Evolutionary conservation across 2,113 vertebrate genomes (phyloP), one percentile per base, ranked within the genome.

Genomic region (Neotoma lepida): DNA sequence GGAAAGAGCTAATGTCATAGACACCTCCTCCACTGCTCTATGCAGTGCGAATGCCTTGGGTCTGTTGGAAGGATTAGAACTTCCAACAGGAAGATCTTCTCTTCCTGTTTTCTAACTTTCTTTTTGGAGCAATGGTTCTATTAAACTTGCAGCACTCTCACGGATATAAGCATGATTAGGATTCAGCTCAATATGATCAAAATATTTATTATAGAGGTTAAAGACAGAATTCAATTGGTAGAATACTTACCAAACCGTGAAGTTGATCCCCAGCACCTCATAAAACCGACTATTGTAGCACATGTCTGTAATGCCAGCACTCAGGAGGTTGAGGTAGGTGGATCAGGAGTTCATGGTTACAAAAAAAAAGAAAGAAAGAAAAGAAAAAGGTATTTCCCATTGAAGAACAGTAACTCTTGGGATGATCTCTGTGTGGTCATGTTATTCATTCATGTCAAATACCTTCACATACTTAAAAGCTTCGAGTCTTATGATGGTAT

Each of bases 61-160:
- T 97, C 98, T 81, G 96, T 98, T 97, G 98, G 97, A 44, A 98
- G 97, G 95, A 98, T 98, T 97, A 98, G 97, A 98, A 98, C 97
- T 97, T 98, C 97, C 97, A 94, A 98, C 96, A 95, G 49, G 97
- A 98, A 12, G 98, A 94, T 77, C 98, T 97, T 87, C 98, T 49
- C 97, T 97, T 58, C 97, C 97, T 49, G 97, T 97, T 96, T 97
- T 96, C 97, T 98, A 91, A 80, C 98, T 98, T 96, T 98, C 91
- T 97, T 97, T 97, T 98, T 98, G 97, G 98, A 98, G 3, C 94
- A 97, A 90, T 98, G 96, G 98, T 94, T 98, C 97, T 85, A 98
- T 96, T n/a, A 98, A 97, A 86, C 98, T 98, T 81, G 90, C 80
- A 94, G 97, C 97, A 22, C 98, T 98, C 26, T 97, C 97, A 87